Conservation (phyloP, 1,140 invertebrate species). For the Diplogasteroides magnus region DNA sequence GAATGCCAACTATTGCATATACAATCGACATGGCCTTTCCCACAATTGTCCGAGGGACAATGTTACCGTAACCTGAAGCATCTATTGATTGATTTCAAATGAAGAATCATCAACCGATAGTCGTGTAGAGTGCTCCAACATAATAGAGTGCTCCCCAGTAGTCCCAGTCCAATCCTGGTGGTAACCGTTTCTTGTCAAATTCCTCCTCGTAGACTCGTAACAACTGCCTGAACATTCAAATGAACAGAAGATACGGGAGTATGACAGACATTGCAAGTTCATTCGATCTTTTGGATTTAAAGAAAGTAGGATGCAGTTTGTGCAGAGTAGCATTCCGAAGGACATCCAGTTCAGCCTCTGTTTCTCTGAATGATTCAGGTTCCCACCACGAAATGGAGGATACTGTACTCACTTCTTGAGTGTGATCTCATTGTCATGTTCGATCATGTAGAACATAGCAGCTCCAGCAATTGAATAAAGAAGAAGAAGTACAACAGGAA, state of each 20-base stretch:
- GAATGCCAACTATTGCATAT: conserved; percentile 90
- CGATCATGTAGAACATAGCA: conserved; percentile 45
- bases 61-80: conserved; percentile 81
- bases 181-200: conserved; percentile 38
- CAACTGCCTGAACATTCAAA: conserved; percentile 42
- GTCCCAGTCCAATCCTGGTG: conserved; percentile 66
- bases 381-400: too few species aligned
- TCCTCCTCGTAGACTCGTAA: conserved; percentile 41
- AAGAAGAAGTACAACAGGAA: conserved; percentile 46
- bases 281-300: too few species aligned
- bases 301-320: too few species aligned
- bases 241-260: too few species aligned
- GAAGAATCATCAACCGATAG: conserved; percentile 65
- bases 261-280: conserved; percentile 20
- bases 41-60: conserved; percentile 75
- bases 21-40: conserved; percentile 81
- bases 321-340: too few species aligned
- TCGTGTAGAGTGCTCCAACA: conserved; percentile 82
- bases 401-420: conserved; percentile 40
- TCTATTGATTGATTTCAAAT: not conserved
- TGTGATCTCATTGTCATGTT: conserved; percentile 44
- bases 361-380: too few species aligned
- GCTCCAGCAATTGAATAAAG: conserved; percentile 51
- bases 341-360: too few species aligned
- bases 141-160: conserved; percentile 87